These are phyloP conservation scores for Mustela lutreola DNA, from an alignment of 2,113 vertebrate genomes.

Conservation along the genomic window DNA sequence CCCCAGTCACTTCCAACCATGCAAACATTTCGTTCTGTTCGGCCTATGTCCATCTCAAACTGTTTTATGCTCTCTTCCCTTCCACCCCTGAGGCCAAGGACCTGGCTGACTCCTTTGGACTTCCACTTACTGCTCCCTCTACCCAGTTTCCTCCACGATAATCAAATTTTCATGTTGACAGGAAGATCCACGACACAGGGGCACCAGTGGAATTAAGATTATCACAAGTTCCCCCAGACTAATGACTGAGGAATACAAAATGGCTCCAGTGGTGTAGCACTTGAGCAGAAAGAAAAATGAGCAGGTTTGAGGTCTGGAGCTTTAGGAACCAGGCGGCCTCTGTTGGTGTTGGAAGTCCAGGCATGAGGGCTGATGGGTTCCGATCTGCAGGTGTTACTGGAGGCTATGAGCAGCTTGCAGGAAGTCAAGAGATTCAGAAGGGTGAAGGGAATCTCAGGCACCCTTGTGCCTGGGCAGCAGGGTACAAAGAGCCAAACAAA, in stretches of 20 bases:
- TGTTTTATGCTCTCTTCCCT: neutral
- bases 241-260: neutral
- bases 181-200: neutral
- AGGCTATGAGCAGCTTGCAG: neutral
- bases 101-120: neutral
- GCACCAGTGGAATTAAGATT: neutral
- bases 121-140: rapidly evolving
- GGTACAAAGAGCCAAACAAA: neutral
- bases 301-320: neutral
- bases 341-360: neutral
- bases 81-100: neutral
- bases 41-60: neutral
- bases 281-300: neutral
- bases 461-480: too few species aligned
- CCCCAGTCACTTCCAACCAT: neutral
- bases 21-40: neutral
- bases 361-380: too few species aligned
- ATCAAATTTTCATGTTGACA: neutral
- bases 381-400: neutral
- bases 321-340: neutral
- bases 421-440: neutral
- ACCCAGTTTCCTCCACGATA: neutral
- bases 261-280: too few species aligned
- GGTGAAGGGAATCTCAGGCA: neutral
- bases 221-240: neutral